phyloP scores from a whole-genome alignment of 2,888 invertebrate genomes.

The Eremobia ochroleuca region DNA sequence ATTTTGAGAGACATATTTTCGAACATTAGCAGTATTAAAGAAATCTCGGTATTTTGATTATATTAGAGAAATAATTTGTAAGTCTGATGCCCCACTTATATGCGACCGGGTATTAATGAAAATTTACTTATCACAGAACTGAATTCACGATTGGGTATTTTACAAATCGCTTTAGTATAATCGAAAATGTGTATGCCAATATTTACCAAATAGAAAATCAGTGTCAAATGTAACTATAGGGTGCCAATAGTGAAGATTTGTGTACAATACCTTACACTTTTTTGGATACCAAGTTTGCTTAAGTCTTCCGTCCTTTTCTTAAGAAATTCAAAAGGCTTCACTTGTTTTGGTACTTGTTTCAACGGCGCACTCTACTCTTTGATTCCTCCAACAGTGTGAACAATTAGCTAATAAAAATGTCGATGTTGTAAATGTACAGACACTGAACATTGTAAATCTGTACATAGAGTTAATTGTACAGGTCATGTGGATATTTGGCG shows the following conservation, averaged over 20 bases:
- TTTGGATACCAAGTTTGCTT: slow-evolving; percentile 82
- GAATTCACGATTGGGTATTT: slow-evolving; percentile 75
- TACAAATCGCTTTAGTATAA: slow-evolving; percentile 76
- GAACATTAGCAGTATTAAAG: slow-evolving; percentile 87
- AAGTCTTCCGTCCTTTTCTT: slow-evolving; percentile 89
- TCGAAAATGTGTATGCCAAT: slow-evolving; percentile 78
- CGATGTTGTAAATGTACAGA: slow-evolving; percentile 79
- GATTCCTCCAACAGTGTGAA: slow-evolving; percentile 73
- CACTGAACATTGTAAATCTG: slow-evolving; percentile 79
- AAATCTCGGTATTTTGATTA: slow-evolving; percentile 87
- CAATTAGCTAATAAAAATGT: slow-evolving; percentile 73
- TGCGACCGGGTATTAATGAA: slow-evolving; percentile 65
- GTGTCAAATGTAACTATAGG: slow-evolving; percentile 89
- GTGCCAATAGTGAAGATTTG: slow-evolving; percentile 83
- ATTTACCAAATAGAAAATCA: slow-evolving; percentile 78
- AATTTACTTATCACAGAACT: slow-evolving; percentile 75
- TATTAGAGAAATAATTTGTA: slow-evolving; percentile 80
- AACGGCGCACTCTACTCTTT: slow-evolving; percentile 66
- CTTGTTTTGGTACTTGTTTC: slow-evolving; percentile 68
- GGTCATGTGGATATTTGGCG: slow-evolving; percentile 91
- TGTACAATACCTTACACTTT: slow-evolving; percentile 78
- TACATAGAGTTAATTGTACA: slow-evolving; percentile 88
- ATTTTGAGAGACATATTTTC: slow-evolving; percentile 90
- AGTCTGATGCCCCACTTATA: slow-evolving; percentile 83
- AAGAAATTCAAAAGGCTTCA: slow-evolving; percentile 75